A percentile compares a stretch with the other conserved stretches of the same genome.
Evolutionary conservation across 2,797 vertebrate species (phyloP).

Genomic region (Sphaeramia orbicularis): DNA sequence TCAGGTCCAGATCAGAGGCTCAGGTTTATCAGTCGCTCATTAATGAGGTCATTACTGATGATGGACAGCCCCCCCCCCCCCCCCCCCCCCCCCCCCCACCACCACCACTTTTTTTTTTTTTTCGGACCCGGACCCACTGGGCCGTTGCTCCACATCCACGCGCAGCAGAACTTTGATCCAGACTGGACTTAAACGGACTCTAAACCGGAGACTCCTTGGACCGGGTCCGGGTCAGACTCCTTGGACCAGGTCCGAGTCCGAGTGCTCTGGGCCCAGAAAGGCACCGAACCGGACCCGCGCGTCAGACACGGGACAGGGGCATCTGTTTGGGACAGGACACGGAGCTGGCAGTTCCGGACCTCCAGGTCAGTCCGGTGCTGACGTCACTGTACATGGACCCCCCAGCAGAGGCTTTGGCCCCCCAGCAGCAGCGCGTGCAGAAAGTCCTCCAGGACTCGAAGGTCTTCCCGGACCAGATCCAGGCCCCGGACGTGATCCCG

Average conservation of each 20-base stretch:
- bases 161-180: no score
- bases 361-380: slow-evolving; percentile 94
- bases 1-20: no score
- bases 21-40: no score
- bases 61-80: slow-evolving; percentile 65
- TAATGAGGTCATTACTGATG: slow-evolving; percentile 87
- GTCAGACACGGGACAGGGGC: slow-evolving; percentile 93
- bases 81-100: not conserved
- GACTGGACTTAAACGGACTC: no score
- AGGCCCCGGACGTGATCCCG: slow-evolving; percentile 94
- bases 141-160: slow-evolving; percentile 47
- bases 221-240: no score
- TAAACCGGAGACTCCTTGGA: no score
- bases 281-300: no score
- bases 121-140: slow-evolving; percentile 52
- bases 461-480: slow-evolving; percentile 97
- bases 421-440: slow-evolving; percentile 95
- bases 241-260: no score
- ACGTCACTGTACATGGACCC: slow-evolving; percentile 94
- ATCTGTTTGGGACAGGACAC: slow-evolving; percentile 93
- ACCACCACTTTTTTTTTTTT: not conserved
- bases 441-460: slow-evolving; percentile 93
- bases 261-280: no score
- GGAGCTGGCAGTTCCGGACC: slow-evolving; percentile 93
- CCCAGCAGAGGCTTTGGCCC: slow-evolving; percentile 88